Conservation (phyloP, 2,797 vertebrate genomes). For the Phyllotis vaccarum region DNA sequence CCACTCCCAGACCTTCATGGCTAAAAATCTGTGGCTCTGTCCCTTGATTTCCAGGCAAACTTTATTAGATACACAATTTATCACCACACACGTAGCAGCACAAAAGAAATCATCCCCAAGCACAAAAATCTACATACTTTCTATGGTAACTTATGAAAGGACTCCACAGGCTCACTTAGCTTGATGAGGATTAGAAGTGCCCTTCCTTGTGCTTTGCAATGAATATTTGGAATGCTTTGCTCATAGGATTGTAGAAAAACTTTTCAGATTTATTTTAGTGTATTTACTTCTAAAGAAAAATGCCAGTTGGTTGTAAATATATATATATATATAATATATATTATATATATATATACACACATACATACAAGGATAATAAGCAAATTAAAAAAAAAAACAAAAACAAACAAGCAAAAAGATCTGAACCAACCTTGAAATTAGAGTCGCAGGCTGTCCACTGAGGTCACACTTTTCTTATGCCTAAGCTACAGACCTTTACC, state of each 20-base stretch:
- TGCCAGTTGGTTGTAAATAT: slow-evolving; percentile 23
- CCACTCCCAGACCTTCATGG: no score
- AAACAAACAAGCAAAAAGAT: no score
- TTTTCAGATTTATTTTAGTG: not conserved
- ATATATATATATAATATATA: no score
- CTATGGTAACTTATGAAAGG: not conserved
- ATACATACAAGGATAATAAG: not conserved
- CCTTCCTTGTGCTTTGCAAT: not conserved
- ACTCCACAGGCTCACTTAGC: not conserved
- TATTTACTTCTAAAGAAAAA: slow-evolving; percentile 21
- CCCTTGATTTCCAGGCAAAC: no score
- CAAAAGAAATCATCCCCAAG: not conserved
- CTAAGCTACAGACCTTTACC: not conserved
- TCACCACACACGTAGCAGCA: no score
- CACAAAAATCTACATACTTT: not conserved
- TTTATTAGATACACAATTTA: no score
- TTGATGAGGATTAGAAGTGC: not conserved
- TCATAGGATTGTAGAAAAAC: slow-evolving; percentile 23
- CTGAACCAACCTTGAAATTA: not conserved
- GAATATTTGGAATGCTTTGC: not conserved
- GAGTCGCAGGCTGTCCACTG: not conserved
- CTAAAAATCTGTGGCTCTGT: no score
- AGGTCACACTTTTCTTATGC: not conserved
- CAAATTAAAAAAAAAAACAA: not conserved
- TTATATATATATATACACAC: no score